Conservation (phyloP, 2,113 vertebrate species). For the Alethe diademata region DNA sequence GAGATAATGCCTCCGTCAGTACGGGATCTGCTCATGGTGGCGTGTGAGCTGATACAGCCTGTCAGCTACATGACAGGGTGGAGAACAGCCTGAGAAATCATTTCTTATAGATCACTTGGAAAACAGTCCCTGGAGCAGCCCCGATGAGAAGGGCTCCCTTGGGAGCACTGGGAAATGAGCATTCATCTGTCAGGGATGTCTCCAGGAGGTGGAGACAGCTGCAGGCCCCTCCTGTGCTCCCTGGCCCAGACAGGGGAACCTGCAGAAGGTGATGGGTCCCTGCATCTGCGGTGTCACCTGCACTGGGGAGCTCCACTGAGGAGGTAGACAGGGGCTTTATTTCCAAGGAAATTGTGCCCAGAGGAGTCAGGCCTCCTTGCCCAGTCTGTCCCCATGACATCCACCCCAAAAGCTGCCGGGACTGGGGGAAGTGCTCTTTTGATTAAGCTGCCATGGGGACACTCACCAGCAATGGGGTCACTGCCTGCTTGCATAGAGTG, state of each 20-base stretch:
- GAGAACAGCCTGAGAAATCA: constrained; percentile 72
- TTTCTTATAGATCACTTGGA: constrained; percentile 66
- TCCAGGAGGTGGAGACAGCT: constrained; percentile 53
- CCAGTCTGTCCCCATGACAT: neutral
- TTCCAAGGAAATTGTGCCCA: neutral
- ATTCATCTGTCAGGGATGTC: constrained; percentile 65
- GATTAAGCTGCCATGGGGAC: fast-evolving
- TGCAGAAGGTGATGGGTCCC: neutral
- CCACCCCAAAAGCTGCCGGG: neutral
- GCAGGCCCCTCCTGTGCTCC: neutral
- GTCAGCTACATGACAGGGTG: constrained; percentile 65
- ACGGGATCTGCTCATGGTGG: constrained; percentile 56
- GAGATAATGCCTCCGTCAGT: constrained; percentile 68
- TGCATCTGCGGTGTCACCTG: neutral
- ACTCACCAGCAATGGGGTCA: neutral
- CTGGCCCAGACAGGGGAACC: neutral
- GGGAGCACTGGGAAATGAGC: constrained; percentile 64
- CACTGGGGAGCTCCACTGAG: constrained; percentile 14
- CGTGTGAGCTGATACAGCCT: constrained; percentile 59
- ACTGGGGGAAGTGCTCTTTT: neutral
- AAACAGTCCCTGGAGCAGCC: constrained; percentile 67
- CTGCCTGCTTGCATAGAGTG: neutral
- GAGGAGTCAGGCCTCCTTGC: neutral
- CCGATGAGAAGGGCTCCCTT: constrained; percentile 60
- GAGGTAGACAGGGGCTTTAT: neutral